Percentiles rank a stretch among this genome's conserved stretches.
phyloP scores from a whole-genome alignment of 2,113 vertebrate genomes.

The Ptilorrhoa leucosticta region DNA sequence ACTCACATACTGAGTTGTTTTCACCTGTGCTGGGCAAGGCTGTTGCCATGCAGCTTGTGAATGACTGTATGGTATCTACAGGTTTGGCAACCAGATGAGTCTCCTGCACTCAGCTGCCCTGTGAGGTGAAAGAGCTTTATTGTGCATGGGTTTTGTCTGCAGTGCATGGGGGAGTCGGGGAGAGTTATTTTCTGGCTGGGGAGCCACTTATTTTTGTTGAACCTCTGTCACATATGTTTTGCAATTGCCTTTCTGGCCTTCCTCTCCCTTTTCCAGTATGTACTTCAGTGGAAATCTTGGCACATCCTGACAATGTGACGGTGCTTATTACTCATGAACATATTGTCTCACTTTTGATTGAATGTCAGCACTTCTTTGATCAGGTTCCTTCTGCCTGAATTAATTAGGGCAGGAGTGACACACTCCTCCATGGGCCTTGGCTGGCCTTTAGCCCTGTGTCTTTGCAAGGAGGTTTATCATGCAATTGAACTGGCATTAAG shows the following conservation, averaged over 20 bases:
- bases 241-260: slow-evolving; percentile 24
- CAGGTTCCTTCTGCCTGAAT: neutral
- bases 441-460: neutral
- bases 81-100: neutral
- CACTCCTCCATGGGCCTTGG: neutral
- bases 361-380: slow-evolving; percentile 47
- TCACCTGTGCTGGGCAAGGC: neutral
- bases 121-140: neutral
- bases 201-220: neutral
- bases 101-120: neutral
- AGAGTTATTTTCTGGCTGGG: neutral
- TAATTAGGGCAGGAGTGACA: slow-evolving; percentile 30
- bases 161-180: neutral
- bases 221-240: neutral
- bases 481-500: neutral
- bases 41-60: neutral
- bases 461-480: neutral
- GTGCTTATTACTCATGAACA: slow-evolving; percentile 33
- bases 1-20: neutral
- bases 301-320: neutral
- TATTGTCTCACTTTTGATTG: slow-evolving; percentile 33
- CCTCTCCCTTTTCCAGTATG: neutral
- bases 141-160: fast-evolving
- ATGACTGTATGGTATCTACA: neutral
- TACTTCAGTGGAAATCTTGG: slow-evolving; percentile 21